Evolutionary conservation across 2,888 invertebrate species (phyloP), one percentile per base, ranked within the genome.

Genomic region (Drosophila borealis): DNA sequence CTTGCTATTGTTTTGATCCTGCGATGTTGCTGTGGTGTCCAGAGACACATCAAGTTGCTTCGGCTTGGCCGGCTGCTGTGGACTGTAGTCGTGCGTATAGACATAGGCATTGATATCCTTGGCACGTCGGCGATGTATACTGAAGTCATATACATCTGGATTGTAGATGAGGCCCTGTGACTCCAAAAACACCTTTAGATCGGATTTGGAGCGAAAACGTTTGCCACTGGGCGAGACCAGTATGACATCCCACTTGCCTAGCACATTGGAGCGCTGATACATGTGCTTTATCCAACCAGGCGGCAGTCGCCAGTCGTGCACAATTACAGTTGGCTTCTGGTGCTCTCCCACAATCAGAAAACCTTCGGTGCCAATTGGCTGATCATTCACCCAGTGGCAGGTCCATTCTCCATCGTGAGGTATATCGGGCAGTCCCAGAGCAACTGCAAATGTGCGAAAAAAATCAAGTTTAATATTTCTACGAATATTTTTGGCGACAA

Each of bases 211-310:
- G 39, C 95, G 92, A 72, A 95, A 95, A 71, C 94, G 94, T 74
- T 94, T 94, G n/a, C 94, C 94, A 48, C 93, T 94, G 0, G 94
- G 94, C 74, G 94, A 94, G 0, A 96, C 93, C 61, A 97, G 93
- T 46, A 96, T 94, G 2, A 96, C 95, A 88, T 96, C 96, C 96
- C 96, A 97, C 90, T 96, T 97, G 8, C 96, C 96, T 0, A 92
- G 87, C 11, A 95, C 95, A 21, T 96, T 95, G 45, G 94, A 93
- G 34, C 96, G 93, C 74, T 96, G 95, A 25, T 95, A 94, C 92
- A 96, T 95, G 90, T 96, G 96, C 90, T 96, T 97, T 0, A 94
- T 94, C 97, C 97, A 97, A 2, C 95, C 96, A 1, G 93, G 91
- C 0, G 97, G 97, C 70, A 97, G 91, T 54, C 96, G 93, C 87